Conservation (phyloP, 1,140 invertebrate species). For the Tyrophagus putrescentiae region DNA sequence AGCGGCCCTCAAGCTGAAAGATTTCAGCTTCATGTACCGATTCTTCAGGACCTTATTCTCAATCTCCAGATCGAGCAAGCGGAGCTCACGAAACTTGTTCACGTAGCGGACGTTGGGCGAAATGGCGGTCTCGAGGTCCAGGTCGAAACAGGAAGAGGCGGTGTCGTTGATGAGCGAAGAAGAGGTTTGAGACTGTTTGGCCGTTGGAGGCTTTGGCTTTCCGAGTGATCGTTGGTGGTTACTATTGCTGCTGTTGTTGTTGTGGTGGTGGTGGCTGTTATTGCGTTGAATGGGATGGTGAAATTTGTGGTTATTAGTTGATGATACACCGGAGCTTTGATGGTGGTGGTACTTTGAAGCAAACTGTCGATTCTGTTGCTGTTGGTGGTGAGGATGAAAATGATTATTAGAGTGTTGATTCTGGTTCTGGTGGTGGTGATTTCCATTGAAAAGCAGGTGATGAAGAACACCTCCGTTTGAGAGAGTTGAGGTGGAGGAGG, state of each 20-base stretch:
- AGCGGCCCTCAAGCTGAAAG: neutral
- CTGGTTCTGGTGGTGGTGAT: no score
- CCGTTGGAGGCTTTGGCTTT: neutral
- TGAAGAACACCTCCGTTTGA: no score
- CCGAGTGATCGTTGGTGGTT: neutral
- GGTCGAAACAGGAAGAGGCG: neutral
- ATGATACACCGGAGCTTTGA: no score
- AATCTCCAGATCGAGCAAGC: slow-evolving; percentile 4
- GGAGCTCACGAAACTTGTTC: slow-evolving; percentile 5
- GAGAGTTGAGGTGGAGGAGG: no score
- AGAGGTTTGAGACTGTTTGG: neutral
- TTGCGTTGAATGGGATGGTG: no score
- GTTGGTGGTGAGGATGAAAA: no score
- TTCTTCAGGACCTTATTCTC: slow-evolving; percentile 12
- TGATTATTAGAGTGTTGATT: no score
- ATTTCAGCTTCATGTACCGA: slow-evolving; percentile 14
- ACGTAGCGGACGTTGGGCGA: neutral
- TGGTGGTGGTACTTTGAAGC: no score
- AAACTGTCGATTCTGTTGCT: no score
- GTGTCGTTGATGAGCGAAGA: neutral
- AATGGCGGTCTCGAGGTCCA: no score
- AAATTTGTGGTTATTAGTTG: no score
- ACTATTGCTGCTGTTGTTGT: neutral
- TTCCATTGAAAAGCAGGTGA: no score
- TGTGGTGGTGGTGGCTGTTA: neutral